A percentile compares a stretch with the other conserved stretches of the same genome.
phyloP scores from a whole-genome alignment of 2,888 invertebrate genomes.

The Halocaridina rubra region DNA sequence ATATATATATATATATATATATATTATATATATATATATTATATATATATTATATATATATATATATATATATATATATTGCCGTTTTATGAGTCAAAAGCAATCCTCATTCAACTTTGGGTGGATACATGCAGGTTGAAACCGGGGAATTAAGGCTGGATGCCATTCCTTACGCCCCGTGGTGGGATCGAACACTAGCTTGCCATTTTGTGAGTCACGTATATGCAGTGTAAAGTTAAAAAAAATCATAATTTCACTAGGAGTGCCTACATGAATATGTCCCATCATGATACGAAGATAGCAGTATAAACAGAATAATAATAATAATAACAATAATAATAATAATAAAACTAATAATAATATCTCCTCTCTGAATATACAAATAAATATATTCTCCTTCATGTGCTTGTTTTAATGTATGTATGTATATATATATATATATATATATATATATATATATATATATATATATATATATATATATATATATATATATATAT shows the following conservation, averaged over 20 bases:
- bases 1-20: too few species aligned
- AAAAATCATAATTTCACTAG: neutral
- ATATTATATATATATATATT: too few species aligned
- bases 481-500: constrained; percentile 23
- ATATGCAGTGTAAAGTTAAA: neutral
- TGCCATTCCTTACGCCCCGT: too few species aligned
- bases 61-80: neutral
- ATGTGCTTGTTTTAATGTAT: neutral
- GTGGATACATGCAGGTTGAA: neutral
- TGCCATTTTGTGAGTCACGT: too few species aligned
- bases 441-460: constrained; percentile 36
- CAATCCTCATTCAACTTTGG: neutral
- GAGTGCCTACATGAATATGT: neutral
- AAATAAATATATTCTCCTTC: neutral
- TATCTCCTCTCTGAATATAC: neutral
- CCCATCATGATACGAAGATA: neutral
- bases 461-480: constrained; percentile 32
- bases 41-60: neutral
- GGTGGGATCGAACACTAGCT: too few species aligned
- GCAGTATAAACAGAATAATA: too few species aligned
- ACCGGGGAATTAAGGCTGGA: too few species aligned
- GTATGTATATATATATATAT: constrained; percentile 28
- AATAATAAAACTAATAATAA: neutral
- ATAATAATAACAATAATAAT: too few species aligned
- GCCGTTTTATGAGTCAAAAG: neutral